Percentiles rank a stretch among this genome's conserved stretches.
Evolutionary conservation across 2,888 invertebrate species (phyloP).

Genomic region (Bombyx huttoni): DNA sequence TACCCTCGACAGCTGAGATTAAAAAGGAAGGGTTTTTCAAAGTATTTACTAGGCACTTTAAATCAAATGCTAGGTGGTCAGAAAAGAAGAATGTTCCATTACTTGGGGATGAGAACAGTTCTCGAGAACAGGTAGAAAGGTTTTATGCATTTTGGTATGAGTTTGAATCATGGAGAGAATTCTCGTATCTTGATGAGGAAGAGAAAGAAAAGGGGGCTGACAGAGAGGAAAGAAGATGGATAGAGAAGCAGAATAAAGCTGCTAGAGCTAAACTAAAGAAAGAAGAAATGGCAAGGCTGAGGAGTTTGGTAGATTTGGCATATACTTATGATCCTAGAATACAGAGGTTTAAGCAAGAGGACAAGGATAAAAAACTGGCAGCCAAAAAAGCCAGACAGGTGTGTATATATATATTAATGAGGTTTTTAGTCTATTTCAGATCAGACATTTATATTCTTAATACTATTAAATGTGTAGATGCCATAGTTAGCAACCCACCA

Average conservation of each 20-base stretch:
- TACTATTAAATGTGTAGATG: no score
- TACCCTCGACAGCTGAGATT: constrained; percentile 83
- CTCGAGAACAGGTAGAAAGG: constrained; percentile 87
- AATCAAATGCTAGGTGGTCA: constrained; percentile 91
- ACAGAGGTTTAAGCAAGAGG: constrained; percentile 91
- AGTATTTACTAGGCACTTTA: constrained; percentile 77
- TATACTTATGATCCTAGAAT: constrained; percentile 96
- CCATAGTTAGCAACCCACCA: no score
- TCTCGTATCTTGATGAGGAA: constrained; percentile 98
- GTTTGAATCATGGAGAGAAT: constrained; percentile 99
- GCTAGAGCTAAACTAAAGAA: constrained; percentile 94
- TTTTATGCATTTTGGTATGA: constrained; percentile 99
- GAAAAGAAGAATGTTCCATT: constrained; percentile 87
- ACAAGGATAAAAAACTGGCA: constrained; percentile 90
- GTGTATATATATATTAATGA: background rate
- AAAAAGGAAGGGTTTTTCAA: constrained; percentile 85
- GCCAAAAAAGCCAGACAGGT: constrained; percentile 89
- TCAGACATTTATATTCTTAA: no score
- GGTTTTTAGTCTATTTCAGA: no score
- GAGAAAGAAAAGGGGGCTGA: constrained; percentile 98
- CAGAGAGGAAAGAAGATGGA: constrained; percentile 96
- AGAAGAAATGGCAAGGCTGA: constrained; percentile 94
- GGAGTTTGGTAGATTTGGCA: constrained; percentile 92
- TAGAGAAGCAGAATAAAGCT: constrained; percentile 97
- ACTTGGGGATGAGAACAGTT: constrained; percentile 82